These are phyloP conservation scores for Tachycineta bicolor DNA, from an alignment of 2,113 vertebrate genomes.

Conservation along the genomic window DNA sequence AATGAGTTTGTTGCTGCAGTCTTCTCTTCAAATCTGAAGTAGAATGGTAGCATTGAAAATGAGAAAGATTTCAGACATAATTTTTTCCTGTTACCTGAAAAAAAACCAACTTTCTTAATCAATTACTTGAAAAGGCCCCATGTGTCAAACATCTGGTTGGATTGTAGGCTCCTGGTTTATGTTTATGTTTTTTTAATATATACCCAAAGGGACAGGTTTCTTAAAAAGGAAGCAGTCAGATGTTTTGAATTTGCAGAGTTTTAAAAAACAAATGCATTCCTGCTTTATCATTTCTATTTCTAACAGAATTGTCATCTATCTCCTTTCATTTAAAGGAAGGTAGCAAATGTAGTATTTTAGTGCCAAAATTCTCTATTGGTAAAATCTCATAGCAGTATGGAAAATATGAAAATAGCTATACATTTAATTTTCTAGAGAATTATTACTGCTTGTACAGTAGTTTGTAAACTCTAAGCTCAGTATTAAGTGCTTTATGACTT, in stretches of 20 bases:
- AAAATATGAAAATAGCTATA: background rate
- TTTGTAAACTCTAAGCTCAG: conserved; percentile 13
- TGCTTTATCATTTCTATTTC: conserved; percentile 14
- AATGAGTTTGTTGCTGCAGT: conserved; percentile 11
- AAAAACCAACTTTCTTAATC: conserved; percentile 36
- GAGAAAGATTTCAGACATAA: background rate
- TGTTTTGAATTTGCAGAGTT: conserved; percentile 57
- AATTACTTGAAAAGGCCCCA: conserved; percentile 56
- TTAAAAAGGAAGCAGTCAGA: conserved; percentile 62
- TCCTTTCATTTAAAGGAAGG: background rate
- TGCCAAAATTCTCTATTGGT: background rate
- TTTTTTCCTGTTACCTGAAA: conserved; percentile 15
- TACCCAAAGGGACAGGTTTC: conserved; percentile 52
- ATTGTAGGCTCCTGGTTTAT: conserved; percentile 37
- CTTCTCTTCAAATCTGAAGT: background rate
- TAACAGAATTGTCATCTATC: background rate
- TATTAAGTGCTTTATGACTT: background rate
- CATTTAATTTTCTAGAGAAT: conserved; percentile 30
- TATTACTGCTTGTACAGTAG: background rate
- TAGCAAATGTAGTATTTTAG: background rate
- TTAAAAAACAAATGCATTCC: conserved; percentile 45
- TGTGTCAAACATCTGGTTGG: conserved; percentile 73
- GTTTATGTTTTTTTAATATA: conserved; percentile 52
- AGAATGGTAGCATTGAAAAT: background rate
- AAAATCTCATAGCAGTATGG: background rate